Evolutionary conservation across 1,140 invertebrate genomes (phyloP), one percentile per base, ranked within the genome.

Genomic region (Ceratina australensis): DNA sequence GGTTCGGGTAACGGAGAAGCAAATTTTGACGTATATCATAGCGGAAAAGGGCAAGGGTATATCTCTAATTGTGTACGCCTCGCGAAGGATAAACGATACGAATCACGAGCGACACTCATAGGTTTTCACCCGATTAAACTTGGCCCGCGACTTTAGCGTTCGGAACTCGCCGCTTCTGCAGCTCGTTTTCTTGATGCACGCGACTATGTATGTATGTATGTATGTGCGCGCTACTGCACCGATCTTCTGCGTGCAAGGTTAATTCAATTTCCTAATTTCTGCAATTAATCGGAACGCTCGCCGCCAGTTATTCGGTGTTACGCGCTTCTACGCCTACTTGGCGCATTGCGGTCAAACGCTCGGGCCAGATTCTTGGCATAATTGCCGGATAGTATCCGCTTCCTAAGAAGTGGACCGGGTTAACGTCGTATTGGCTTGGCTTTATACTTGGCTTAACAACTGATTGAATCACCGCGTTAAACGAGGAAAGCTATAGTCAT

Each of bases 211-310:
- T 7, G 33, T 33, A 33, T 33, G 7, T 10, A 10, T 10, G 33
- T 42, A n/a, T 15, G 20, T 24, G 26, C 12, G 33, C 52, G 52
- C 52, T 3, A 15, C n/a, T 54, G n/a, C n/a, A 28, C n/a, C 56
- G 69, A 78, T 69, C 74, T 72, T 80, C 56, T 52, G 42, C 66
- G 42, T 20, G 63, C 84, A 87, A 89, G 87, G 87, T 84, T 83
- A 85, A 87, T 81, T 33, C 76, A 86, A 87, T 88, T 86, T 86
- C 78, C 78, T 81, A 88, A 87, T 87, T 88, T 86, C 72, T 86
- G 71, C 75, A 84, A 88, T 86, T 83, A 85, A 81, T 85, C 42
- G 72, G 67, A 76, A 79, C 42, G 42, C 68, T 50, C 24, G 57
- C 15, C 16, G 28, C 20, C 15, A 3, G 3, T n/a, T 33, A 22